Evolutionary conservation across 2,888 invertebrate genomes (phyloP), one percentile per base, ranked within the genome.

Genomic region (Phyllotreta striolata): DNA sequence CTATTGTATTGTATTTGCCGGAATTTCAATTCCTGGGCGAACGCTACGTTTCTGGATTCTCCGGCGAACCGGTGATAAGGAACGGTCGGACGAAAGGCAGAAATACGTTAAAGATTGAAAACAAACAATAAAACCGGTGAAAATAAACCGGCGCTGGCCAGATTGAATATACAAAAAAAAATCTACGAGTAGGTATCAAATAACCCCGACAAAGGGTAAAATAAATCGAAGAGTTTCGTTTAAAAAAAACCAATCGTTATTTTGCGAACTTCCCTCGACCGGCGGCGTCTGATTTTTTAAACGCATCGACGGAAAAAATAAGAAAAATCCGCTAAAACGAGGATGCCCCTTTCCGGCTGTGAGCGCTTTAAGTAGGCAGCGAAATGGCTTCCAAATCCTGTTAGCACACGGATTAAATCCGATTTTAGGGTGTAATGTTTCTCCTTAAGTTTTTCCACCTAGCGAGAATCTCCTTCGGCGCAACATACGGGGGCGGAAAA

Each of bases 331-430:
- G 37, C 14, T 35, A 51, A 52, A 47, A 34, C 35, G 43, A n/a
- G 38, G 38, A 24, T 24, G 10, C 14, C 13, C 38, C 44, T 13
- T 54, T 44, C 41, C 54, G 44, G 40, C 43, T 12, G 41, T 38
- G 43, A 59, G 51, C 49, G 63, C 56, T 60, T 63, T 66, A 66
- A 66, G 66, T 56, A 56, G 54, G 63, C 51, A 49, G 12, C 55
- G 52, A 61, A 66, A 66, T 66, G 66, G 61, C 63, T 63, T 66
- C 66, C n/a, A 56, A 63, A 66, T 63, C 66, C 60, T 57, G 61
- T 66, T 66, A 66, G 61, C 58, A 56, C 44, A 57, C 46, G 41
- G 55, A 58, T 55, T 49, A 66, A 66, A 62, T 58, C 43, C 58
- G 58, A 66, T 59, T 62, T 62, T 59, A 62, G 59, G 62, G 55